phyloP scores from a whole-genome alignment of 2,113 vertebrate species.

The Strix uralensis region DNA sequence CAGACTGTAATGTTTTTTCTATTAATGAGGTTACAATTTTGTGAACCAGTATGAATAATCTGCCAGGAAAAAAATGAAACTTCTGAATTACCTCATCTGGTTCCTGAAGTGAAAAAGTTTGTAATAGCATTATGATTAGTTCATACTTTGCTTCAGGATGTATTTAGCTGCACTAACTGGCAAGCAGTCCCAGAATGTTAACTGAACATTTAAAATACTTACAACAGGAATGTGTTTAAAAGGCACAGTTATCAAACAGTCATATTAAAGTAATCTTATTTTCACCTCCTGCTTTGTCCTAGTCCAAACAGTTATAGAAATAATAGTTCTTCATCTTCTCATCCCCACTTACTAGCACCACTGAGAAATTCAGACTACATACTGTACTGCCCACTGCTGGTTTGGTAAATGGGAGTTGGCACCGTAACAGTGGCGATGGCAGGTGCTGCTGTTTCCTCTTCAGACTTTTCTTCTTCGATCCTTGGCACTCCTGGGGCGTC shows the following conservation, averaged over 20 bases:
- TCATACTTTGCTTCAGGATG: not conserved
- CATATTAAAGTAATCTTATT: not conserved
- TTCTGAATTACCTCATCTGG: not conserved
- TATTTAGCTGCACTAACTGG: not conserved
- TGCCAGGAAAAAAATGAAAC: not conserved
- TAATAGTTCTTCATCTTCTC: constrained; percentile 5
- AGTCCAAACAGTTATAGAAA: constrained; percentile 18
- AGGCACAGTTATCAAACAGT: not conserved
- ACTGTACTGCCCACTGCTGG: constrained; percentile 99
- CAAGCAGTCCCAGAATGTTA: not conserved
- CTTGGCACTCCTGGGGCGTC: constrained; percentile 93
- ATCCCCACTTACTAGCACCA: constrained; percentile 54
- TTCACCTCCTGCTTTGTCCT: constrained; percentile 11
- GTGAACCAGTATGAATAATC: not conserved
- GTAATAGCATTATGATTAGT: not conserved
- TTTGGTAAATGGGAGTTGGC: constrained; percentile 98
- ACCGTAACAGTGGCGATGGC: constrained; percentile 96
- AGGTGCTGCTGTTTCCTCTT: constrained; percentile 91
- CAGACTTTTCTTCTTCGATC: constrained; percentile 98
- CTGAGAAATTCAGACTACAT: constrained; percentile 72
- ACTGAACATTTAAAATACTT: not conserved
- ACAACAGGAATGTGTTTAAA: not conserved
- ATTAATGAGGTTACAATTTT: not conserved
- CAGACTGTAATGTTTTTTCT: not conserved
- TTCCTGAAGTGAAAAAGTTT: not conserved